Conservation (phyloP, 2,888 invertebrate species). For the Erebia epiphron region DNA sequence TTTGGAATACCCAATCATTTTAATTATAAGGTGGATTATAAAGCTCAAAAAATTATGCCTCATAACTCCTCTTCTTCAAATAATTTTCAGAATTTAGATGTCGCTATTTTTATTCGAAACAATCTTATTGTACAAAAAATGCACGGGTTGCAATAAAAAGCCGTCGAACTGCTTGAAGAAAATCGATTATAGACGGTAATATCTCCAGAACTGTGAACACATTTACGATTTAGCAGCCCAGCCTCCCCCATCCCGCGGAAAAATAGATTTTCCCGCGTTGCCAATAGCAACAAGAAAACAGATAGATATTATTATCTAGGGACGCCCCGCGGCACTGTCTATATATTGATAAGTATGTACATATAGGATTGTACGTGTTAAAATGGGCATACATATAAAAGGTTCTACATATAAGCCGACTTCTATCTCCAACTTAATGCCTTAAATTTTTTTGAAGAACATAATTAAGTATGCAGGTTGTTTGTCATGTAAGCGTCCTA, state of each 20-base stretch:
- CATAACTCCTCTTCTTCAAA: neutral
- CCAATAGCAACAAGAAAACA: conserved; percentile 73
- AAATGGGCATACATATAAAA: conserved; percentile 63
- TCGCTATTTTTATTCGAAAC: neutral
- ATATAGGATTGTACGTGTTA: conserved; percentile 52
- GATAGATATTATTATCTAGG: conserved; percentile 67
- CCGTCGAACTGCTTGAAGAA: conserved; percentile 22
- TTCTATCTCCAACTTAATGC: neutral
- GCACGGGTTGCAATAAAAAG: neutral
- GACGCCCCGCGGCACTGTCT: conserved; percentile 56
- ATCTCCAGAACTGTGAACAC: conserved; percentile 44
- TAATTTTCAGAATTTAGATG: neutral
- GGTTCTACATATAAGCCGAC: neutral
- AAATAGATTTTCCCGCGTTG: conserved; percentile 69
- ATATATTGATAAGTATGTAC: conserved; percentile 50
- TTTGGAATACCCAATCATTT: too few relatives aligned
- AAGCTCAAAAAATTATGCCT: too few relatives aligned
- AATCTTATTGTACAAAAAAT: neutral
- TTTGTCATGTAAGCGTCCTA: too few relatives aligned
- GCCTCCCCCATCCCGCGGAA: conserved; percentile 52
- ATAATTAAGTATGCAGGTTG: too few relatives aligned
- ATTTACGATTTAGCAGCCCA: conserved; percentile 49
- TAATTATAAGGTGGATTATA: too few relatives aligned
- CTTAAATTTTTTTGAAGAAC: neutral
- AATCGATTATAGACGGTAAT: conserved; percentile 39